These are phyloP conservation scores for Egretta garzetta DNA, from an alignment of 2,113 vertebrate genomes.

Conservation along the genomic window DNA sequence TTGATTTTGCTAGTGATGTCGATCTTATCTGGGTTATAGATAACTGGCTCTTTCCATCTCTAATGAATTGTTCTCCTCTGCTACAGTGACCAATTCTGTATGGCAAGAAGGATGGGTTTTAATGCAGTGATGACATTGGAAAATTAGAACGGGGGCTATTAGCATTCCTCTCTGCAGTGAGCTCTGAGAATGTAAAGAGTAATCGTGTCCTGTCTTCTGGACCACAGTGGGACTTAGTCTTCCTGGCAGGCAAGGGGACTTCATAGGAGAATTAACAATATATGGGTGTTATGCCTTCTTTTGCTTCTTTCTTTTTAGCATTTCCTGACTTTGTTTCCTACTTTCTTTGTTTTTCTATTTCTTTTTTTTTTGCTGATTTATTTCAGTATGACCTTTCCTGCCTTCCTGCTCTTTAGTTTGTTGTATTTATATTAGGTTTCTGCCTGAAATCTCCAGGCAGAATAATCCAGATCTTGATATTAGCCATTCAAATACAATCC, in stretches of 20 bases:
- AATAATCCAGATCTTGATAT: neutral
- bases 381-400: neutral
- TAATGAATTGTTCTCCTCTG: neutral
- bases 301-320: neutral
- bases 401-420: neutral
- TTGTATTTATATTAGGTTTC: neutral
- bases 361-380: neutral
- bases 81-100: neutral
- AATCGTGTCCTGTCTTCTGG: neutral
- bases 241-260: neutral
- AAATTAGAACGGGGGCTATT: neutral
- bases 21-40: neutral
- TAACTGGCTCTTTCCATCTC: neutral
- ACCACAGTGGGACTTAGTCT: neutral
- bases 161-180: neutral
- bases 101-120: neutral
- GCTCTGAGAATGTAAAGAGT: neutral
- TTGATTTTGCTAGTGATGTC: neutral
- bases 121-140: neutral
- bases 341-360: neutral
- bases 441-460: neutral
- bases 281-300: neutral
- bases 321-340: neutral
- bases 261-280: neutral
- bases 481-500: neutral